Evolutionary conservation across 2,888 invertebrate genomes (phyloP).

Genomic region (Cerastis leucographa): DNA sequence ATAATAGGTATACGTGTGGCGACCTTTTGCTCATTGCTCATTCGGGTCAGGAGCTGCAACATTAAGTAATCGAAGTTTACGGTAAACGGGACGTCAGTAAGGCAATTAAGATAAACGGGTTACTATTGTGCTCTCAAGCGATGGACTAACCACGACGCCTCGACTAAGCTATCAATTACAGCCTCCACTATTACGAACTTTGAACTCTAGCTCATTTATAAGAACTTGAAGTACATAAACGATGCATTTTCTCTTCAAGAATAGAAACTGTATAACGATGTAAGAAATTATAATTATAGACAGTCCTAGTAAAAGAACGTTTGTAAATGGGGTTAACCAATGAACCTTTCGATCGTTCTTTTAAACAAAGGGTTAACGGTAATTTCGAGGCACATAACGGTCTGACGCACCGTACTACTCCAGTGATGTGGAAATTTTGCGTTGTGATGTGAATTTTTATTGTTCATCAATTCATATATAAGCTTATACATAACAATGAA

Average conservation of each 20-base stretch:
- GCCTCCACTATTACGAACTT: slow-evolving; percentile 40
- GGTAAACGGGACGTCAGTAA: slow-evolving; percentile 45
- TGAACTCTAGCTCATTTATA: slow-evolving; percentile 32
- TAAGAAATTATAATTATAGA: slow-evolving; percentile 11
- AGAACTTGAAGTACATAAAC: slow-evolving; percentile 27
- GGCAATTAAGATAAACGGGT: slow-evolving; percentile 61
- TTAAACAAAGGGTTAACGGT: slow-evolving; percentile 32
- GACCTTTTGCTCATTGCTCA: slow-evolving; percentile 44
- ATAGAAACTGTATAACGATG: slow-evolving; percentile 5
- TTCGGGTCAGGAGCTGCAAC: slow-evolving; percentile 40
- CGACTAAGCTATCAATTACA: slow-evolving; percentile 56
- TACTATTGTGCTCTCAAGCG: slow-evolving; percentile 53
- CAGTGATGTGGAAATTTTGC: background rate
- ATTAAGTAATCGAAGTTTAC: slow-evolving; percentile 64
- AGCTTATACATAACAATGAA: background rate
- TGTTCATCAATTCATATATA: background rate
- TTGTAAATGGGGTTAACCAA: slow-evolving; percentile 24
- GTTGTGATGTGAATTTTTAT: slow-evolving; percentile 22
- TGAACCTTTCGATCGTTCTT: slow-evolving; percentile 33
- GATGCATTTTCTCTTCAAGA: slow-evolving; percentile 36
- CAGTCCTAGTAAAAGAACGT: slow-evolving; percentile 9
- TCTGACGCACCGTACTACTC: background rate
- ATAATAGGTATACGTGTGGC: slow-evolving; percentile 4
- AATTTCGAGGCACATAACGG: slow-evolving; percentile 7
- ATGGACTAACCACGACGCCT: slow-evolving; percentile 30